Conservation (phyloP, 2,113 vertebrate genomes). For the Grammomys surdaster region DNA sequence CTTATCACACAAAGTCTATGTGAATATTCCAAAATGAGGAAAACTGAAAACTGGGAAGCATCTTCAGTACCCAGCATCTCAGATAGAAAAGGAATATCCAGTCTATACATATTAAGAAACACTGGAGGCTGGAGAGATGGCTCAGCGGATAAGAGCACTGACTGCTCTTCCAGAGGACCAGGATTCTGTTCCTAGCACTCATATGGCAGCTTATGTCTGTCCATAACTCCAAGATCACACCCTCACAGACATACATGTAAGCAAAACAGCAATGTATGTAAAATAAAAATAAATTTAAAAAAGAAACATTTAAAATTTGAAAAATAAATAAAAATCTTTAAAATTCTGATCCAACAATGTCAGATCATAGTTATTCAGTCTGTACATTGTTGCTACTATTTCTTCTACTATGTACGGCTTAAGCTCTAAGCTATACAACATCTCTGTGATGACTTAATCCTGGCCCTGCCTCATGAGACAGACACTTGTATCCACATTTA, state of each 20-base stretch:
- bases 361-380: too few relatives aligned
- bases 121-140: not conserved
- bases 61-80: not conserved
- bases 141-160: too few relatives aligned
- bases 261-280: too few relatives aligned
- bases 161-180: too few relatives aligned
- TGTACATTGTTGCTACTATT: not conserved
- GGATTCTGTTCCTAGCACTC: too few relatives aligned
- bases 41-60: not conserved
- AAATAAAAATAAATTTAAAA: too few relatives aligned
- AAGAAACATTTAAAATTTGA: not conserved
- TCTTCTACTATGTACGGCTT: not conserved
- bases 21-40: not conserved
- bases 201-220: too few relatives aligned
- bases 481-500: not conserved
- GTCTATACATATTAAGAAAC: not conserved
- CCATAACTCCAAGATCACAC: too few relatives aligned
- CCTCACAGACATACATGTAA: too few relatives aligned
- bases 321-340: not conserved
- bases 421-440: not conserved
- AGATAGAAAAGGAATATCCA: not conserved
- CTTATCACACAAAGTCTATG: not conserved
- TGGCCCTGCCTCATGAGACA: not conserved
- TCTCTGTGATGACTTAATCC: not conserved
- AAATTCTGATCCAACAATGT: not conserved